These are phyloP conservation scores for Gisinianus flammeolus DNA, from an alignment of 2,888 invertebrate genomes.

Conservation along the genomic window DNA sequence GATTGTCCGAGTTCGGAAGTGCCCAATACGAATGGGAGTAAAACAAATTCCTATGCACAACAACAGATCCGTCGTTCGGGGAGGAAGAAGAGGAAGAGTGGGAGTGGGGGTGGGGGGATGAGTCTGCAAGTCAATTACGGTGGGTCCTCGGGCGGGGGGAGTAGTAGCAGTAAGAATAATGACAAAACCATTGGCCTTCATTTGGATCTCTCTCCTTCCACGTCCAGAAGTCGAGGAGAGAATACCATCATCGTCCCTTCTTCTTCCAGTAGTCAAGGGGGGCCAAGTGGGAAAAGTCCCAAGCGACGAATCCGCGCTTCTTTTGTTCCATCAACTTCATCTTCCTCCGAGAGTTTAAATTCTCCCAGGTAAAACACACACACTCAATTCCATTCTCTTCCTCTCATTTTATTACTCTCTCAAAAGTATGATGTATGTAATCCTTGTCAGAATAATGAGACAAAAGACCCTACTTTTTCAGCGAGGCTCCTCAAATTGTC, in stretches of 20 bases:
- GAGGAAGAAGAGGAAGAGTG: conserved; percentile 65
- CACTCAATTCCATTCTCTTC: too few relatives aligned
- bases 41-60: conserved; percentile 60
- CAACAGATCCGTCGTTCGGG: conserved; percentile 71
- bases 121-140: conserved; percentile 10
- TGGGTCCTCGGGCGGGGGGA: conserved; percentile 16
- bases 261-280: background rate
- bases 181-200: background rate
- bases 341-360: conserved; percentile 69
- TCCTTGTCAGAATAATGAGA: too few relatives aligned
- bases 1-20: conserved; percentile 78
- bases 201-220: background rate
- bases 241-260: background rate
- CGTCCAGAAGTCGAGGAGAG: background rate
- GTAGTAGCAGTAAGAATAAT: background rate
- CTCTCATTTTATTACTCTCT: too few relatives aligned
- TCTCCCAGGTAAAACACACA: conserved; percentile 61
- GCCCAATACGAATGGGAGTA: conserved; percentile 41
- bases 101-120: conserved; percentile 59
- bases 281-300: conserved; percentile 64
- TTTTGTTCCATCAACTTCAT: conserved; percentile 60
- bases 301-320: conserved; percentile 68
- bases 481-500: too few relatives aligned
- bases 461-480: too few relatives aligned
- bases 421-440: too few relatives aligned